A percentile compares a stretch with the other conserved stretches of the same genome.
phyloP scores from a whole-genome alignment of 2,888 invertebrate genomes.

The Pemphredon lugubris region DNA sequence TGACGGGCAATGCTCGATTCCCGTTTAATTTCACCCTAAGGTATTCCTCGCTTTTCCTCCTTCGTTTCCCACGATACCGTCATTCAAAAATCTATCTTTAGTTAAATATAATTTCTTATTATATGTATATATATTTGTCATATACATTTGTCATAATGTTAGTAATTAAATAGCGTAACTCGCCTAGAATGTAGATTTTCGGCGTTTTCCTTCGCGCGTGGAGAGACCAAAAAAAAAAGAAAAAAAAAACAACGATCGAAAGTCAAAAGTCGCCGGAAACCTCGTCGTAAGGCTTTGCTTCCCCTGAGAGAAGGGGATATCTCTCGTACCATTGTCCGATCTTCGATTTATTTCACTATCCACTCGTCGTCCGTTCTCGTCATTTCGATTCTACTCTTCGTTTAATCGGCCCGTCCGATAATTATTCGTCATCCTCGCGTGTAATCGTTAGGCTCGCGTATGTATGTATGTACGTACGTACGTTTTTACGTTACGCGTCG shows the following conservation, averaged over 20 bases:
- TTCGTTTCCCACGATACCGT: constrained; percentile 36
- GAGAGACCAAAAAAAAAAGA: too few relatives aligned
- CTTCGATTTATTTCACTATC: constrained; percentile 16
- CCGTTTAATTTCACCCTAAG: background rate
- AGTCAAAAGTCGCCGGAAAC: constrained; percentile 64
- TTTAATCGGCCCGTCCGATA: background rate
- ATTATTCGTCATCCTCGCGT: constrained; percentile 6
- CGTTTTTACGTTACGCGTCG: background rate
- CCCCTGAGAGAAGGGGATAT: constrained; percentile 50
- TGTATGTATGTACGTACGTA: constrained; percentile 11
- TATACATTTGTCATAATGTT: constrained; percentile 59
- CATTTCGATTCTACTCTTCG: constrained; percentile 7
- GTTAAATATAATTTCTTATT: constrained; percentile 70
- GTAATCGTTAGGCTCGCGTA: constrained; percentile 15
- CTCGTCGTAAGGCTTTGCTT: constrained; percentile 63
- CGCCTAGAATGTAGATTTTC: constrained; percentile 59
- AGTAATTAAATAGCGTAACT: constrained; percentile 69
- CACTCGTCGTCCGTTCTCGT: constrained; percentile 6
- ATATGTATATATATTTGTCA: constrained; percentile 62
- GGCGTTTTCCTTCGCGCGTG: constrained; percentile 47
- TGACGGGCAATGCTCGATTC: background rate
- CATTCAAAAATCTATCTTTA: constrained; percentile 62
- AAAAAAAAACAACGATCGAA: constrained; percentile 52
- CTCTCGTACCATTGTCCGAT: constrained; percentile 44
- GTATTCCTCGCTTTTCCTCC: background rate